Base-by-base conservation (phyloP, 2,888 invertebrate genomes). In the Eupsilia transversa region DNA sequence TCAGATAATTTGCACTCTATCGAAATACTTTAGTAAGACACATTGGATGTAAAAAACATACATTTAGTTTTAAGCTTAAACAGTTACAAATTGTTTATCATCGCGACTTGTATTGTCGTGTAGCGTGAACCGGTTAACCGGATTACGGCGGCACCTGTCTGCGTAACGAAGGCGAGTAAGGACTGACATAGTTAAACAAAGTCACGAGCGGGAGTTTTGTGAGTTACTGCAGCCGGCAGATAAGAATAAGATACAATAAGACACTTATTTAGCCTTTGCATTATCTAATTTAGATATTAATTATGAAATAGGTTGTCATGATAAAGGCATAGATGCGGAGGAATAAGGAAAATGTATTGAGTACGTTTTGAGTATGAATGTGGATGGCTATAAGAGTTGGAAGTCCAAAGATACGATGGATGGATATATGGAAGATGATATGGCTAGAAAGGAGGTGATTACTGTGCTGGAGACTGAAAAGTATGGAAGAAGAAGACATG, bases 111-210 rank as follows among this genome's bases (percentile, higher is more conserved):
- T 59, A 67, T 72, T 72, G 60, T 73, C 41, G 46, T 60, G 54
- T 49, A 72, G 65, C 54, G 23, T 27, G 63, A 65, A 33, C 56
- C 76, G 80, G 84, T 83, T 90, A 92, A 92, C 88, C 86, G 84
- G 90, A 92, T 93, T 92, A 92, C 72, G 72, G 83, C 72, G 77
- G 80, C 85, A 88, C 89, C 89, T 89, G 89, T 86, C 88, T 89
- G 80, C 79, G 83, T 88, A 90, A 89, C 88, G 89, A 89, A 88
- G 84, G 87, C 84, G 76, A 65, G 59, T 30, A 75, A 64, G 33
- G 86, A 83, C 78, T 88, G 92, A 92, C 89, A 86, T 74, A 83
- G 89, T 82, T 78, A 82, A 38, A 61, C 20, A 10, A 43, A 66
- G 74, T 64, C 66, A 73, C 69, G 41, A 61, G 65, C 41, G 38